phyloP scores from a whole-genome alignment of 2,797 vertebrate species.

The Amblyopsis hoosieri region DNA sequence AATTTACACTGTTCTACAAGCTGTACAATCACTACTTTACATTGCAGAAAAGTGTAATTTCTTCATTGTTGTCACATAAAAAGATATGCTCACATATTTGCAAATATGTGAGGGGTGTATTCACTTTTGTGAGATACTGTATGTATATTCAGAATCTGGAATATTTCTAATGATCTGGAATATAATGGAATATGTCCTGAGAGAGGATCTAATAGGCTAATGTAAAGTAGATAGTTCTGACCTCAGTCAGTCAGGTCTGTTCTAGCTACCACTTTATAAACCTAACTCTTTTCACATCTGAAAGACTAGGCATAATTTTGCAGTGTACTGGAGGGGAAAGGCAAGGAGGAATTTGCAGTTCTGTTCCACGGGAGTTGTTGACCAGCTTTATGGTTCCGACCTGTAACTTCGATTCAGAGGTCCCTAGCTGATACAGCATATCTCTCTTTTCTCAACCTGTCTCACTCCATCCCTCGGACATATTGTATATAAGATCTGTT shows the following conservation, averaged over 20 bases:
- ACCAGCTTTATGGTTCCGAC: slow-evolving; percentile 38
- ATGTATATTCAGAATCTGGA: too few species aligned
- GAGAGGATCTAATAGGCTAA: slow-evolving; percentile 1
- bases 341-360: slow-evolving; percentile 66
- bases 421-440: not conserved
- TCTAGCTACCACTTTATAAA: slow-evolving; percentile 40
- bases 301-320: slow-evolving; percentile 59
- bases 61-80: too few species aligned
- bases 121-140: too few species aligned
- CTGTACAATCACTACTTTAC: too few species aligned
- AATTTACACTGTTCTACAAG: too few species aligned
- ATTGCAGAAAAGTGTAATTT: too few species aligned
- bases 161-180: not conserved
- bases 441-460: slow-evolving; percentile 29
- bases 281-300: slow-evolving; percentile 68
- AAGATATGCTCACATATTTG: too few species aligned
- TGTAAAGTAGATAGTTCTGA: slow-evolving; percentile 36
- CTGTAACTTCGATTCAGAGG: too few species aligned
- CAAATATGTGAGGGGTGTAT: too few species aligned
- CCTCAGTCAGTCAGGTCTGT: slow-evolving; percentile 39
- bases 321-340: slow-evolving; percentile 48
- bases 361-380: slow-evolving; percentile 63
- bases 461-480: slow-evolving; percentile 37
- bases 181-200: not conserved
- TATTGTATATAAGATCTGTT: slow-evolving; percentile 25